A percentile compares a stretch with the other conserved stretches of the same genome.
These are phyloP conservation scores for Clarias macrocephalus DNA, from an alignment of 2,113 vertebrate species.

Conservation along the genomic window DNA sequence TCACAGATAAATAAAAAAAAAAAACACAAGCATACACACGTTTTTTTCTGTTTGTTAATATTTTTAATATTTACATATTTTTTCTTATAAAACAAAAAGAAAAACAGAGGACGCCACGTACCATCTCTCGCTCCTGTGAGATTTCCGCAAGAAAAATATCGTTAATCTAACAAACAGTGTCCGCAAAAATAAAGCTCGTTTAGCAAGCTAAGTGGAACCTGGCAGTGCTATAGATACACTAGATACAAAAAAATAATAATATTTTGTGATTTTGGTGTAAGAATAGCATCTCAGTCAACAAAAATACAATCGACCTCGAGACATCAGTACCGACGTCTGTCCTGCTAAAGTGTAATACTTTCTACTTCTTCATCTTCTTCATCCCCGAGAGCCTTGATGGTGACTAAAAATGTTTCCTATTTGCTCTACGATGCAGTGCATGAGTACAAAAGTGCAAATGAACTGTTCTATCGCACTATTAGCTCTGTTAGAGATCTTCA, in stretches of 20 bases:
- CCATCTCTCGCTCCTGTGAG: conserved; percentile 50
- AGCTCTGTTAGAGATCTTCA: conserved; percentile 62
- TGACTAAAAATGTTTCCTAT: conserved; percentile 60
- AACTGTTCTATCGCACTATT: conserved; percentile 68
- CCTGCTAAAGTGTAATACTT: conserved; percentile 54
- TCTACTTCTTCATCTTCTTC: conserved; percentile 43
- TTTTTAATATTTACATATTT: conserved; percentile 84
- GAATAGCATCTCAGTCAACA: conserved; percentile 70
- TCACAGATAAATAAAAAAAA: neutral
- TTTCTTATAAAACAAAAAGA: conserved; percentile 23
- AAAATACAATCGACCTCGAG: conserved; percentile 69
- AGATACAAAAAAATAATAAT: conserved; percentile 82
- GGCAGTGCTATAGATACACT: conserved; percentile 77
- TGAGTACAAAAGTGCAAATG: conserved; percentile 83
- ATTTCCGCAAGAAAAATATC: conserved; percentile 77
- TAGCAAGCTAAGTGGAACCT: conserved; percentile 87
- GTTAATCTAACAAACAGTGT: conserved; percentile 71
- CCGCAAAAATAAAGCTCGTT: conserved; percentile 92
- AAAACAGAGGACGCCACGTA: neutral
- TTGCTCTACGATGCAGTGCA: conserved; percentile 75
- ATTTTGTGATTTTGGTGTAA: conserved; percentile 73
- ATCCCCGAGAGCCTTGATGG: conserved; percentile 62
- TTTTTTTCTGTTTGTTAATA: conserved; percentile 45
- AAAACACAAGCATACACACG: conserved; percentile 2
- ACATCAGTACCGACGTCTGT: conserved; percentile 55